These are phyloP conservation scores for Stegastes partitus DNA, from an alignment of 2,113 vertebrate genomes.

Conservation along the genomic window DNA sequence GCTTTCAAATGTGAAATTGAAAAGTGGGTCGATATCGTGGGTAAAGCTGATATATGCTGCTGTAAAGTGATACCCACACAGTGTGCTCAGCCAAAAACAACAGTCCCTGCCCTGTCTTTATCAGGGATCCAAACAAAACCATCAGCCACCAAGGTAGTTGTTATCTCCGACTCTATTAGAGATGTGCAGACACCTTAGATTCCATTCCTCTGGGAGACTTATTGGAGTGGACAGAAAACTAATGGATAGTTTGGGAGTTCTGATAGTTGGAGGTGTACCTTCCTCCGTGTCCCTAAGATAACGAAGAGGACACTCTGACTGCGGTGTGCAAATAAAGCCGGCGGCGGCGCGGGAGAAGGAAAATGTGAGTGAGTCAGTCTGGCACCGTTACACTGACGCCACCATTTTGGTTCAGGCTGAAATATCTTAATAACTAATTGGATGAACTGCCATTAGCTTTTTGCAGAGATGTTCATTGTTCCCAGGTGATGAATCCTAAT, in stretches of 20 bases:
- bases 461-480: background rate
- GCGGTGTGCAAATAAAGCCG: slow-evolving; percentile 13
- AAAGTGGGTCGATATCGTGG: slow-evolving; percentile 12
- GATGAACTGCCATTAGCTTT: background rate
- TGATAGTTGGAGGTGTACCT: slow-evolving; percentile 52
- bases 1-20: slow-evolving; percentile 43
- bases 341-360: background rate
- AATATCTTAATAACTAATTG: background rate
- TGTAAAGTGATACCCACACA: slow-evolving; percentile 16
- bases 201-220: slow-evolving; percentile 54
- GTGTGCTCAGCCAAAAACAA: slow-evolving; percentile 22
- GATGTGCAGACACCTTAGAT: slow-evolving; percentile 52
- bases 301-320: slow-evolving; percentile 20
- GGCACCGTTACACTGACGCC: background rate
- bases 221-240: slow-evolving; percentile 61
- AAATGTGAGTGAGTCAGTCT: background rate
- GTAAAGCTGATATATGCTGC: background rate
- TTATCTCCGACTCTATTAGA: slow-evolving; percentile 74
- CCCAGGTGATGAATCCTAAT: background rate
- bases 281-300: slow-evolving; percentile 54
- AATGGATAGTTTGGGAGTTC: slow-evolving; percentile 59
- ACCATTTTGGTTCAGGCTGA: slow-evolving; percentile 5
- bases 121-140: slow-evolving; percentile 60
- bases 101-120: slow-evolving; percentile 32
- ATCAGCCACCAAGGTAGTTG: slow-evolving; percentile 45